Percentiles rank a stretch among this genome's conserved stretches.
Conservation (phyloP, 2,888 invertebrate genomes). For the Sisyra nigra region DNA sequence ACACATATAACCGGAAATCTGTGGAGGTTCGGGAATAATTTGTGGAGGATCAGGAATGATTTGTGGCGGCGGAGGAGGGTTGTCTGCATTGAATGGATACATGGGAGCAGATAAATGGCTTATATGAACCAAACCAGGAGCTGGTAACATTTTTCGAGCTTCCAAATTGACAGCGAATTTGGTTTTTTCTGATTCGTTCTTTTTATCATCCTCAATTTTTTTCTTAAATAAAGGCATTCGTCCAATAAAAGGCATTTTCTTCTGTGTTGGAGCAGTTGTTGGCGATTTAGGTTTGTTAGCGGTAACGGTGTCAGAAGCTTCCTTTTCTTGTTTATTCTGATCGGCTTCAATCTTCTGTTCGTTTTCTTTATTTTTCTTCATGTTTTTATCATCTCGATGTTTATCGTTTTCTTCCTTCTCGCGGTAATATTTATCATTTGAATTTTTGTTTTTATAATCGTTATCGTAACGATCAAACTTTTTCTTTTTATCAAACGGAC, state of each 20-base stretch:
- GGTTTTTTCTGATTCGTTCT: conserved; percentile 29
- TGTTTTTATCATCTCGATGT: conserved; percentile 8
- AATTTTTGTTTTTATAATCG: too few species aligned
- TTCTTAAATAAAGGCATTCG: conserved; percentile 66
- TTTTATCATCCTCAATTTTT: conserved; percentile 29
- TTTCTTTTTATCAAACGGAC: neutral
- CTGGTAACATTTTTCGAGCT: conserved; percentile 18
- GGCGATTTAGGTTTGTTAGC: conserved; percentile 16
- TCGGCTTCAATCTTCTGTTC: conserved; percentile 20
- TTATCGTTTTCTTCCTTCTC: conserved; percentile 10
- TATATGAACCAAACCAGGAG: conserved; percentile 6
- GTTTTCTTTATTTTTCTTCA: conserved; percentile 21
- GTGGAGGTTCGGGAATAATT: conserved; percentile 25
- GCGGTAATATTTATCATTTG: conserved; percentile 20
- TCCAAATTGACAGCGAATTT: conserved; percentile 23
- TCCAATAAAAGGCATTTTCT: conserved; percentile 71
- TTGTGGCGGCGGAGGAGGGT: conserved; percentile 9
- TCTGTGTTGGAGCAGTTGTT: conserved; percentile 31
- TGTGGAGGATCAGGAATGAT: conserved; percentile 22
- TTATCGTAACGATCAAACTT: neutral
- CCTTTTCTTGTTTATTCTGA: conserved; percentile 11
- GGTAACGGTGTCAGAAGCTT: conserved; percentile 9
- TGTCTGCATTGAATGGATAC: conserved; percentile 4
- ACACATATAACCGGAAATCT: conserved; percentile 12
- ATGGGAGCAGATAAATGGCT: neutral